Evolutionary conservation across 2,113 vertebrate species (phyloP).

Genomic region (Grallaria varia): DNA sequence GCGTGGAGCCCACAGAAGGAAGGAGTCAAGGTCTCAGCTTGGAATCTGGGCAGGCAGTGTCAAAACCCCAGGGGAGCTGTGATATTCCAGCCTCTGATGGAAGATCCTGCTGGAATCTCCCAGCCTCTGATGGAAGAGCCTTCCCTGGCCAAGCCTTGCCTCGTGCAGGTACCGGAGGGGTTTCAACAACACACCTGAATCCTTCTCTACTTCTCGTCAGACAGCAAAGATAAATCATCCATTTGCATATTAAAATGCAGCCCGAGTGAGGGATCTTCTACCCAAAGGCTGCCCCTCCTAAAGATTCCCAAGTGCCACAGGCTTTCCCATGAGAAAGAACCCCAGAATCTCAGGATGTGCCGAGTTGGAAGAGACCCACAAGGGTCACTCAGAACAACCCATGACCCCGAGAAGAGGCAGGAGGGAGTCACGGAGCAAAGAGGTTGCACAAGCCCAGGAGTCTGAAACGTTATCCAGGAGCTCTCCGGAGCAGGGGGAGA

Average conservation of each 20-base stretch:
- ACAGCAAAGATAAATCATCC: background rate
- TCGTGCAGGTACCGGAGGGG: background rate
- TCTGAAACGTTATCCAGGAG: background rate
- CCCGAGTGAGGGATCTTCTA: background rate
- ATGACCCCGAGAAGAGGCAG: background rate
- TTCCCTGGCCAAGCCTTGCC: background rate
- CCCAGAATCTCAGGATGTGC: background rate
- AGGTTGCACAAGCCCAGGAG: background rate
- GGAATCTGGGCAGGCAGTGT: background rate
- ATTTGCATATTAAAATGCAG: too few species aligned
- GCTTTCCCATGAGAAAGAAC: background rate
- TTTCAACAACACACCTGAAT: background rate
- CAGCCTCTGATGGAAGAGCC: background rate
- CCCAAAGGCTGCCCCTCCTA: background rate
- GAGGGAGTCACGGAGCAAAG: background rate
- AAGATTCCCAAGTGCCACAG: background rate
- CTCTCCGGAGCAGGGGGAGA: background rate
- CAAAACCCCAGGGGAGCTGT: background rate
- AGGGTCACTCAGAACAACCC: background rate
- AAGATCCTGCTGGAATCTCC: background rate
- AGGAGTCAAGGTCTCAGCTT: accelerated
- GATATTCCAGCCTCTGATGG: background rate
- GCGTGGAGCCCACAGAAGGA: background rate
- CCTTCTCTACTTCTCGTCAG: background rate
- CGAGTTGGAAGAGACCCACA: background rate